Evolutionary conservation across 2,797 vertebrate species (phyloP), one percentile per base, ranked within the genome.

Genomic region (Mormyrus proboscirostris): DNA sequence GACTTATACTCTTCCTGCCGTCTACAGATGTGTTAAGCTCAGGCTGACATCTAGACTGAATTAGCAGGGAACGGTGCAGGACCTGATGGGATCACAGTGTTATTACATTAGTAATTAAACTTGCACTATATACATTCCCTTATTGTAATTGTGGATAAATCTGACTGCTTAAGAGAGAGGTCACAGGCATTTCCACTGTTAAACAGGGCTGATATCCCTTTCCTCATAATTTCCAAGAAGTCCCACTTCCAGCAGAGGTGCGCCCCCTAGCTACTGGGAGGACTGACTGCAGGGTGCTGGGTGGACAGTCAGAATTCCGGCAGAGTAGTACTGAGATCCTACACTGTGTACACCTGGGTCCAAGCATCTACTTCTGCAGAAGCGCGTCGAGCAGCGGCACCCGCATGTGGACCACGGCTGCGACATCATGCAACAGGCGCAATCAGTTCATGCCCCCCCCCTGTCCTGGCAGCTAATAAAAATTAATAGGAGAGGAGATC

Each of bases 1-100:
- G 55, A 59, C 57, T 91, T 87, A 62, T 57, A 92, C 91, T 90
- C 90, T 90, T 82, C 89, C 89, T 50, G 65, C 16, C 85, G 53
- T 16, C 5, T 5, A 90, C 89, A 89, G 87, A 87, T 90, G 19
- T 90, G 92, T n/a, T 16, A 55, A 55, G 84, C 38, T n/a, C 76
- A 88, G 91, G 91, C 84, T 88, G 87, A 90, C 91, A 91, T 33
- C 29, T 85, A 44, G 59, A 85, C 82, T 84, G 7, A 29, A 69
- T 69, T 69, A 69, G 22, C 25, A 29, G 0, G 59, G n/a, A 22
- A 8, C 8, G 1, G 62, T 3, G 62, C 29, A 33, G 9, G 22
- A 69, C 62, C 9, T 33, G 62, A 65, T 16, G 14, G 9, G 25
- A 65, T 25, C 7, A 8, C 12, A 51, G 10, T 51, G 50, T 12